Base-by-base conservation (phyloP, 1,140 invertebrate genomes). In the Drosophila obscura region DNA sequence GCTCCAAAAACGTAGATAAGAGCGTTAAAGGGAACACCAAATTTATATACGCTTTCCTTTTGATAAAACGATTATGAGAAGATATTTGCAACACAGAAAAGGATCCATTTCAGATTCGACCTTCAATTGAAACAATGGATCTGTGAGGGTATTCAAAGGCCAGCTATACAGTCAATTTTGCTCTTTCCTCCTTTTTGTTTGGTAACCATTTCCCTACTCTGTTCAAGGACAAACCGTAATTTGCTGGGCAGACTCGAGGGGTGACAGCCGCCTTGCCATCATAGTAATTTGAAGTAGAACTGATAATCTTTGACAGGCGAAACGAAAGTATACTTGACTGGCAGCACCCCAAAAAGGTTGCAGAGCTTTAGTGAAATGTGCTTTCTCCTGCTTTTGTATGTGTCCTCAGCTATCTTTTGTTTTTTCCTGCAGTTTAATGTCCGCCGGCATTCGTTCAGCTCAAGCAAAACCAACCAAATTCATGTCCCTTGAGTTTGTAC, bases 291-390 rank as follows among this genome's bases (percentile, higher is more conserved):
- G 69, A 57, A 75, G 53, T 50, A 60, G 52, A 57, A 58, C 75
- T 82, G 80, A 82, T 83, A 79, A 82, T 83, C 80, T 83, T 78
- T 60, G 64, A 50, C 69, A 74, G 64, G 69, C 64, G 35, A 82
- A 78, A 82, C 64, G 35, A 82, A 78, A 82, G 79, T 78, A 58
- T 74, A 50, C 69, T 67, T 74, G 56, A 59, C 41, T 62, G 66
- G 6, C 79, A 65, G 50, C 41, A 15, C 26, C 26, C 26, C 50
- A 24, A 66, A 73, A 75, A 76, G 73, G 65, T 77, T 73, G 52
- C 52, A 28, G 13, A 28, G 26, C 44, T 46, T 28, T 9, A 6
- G 35, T 8, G 19, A 26, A 64, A 73, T 73, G 69, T 74, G 60
- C 60, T 74, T 16, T 43, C 51, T 22, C 26, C 9, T 28, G 24